A percentile compares a stretch with the other conserved stretches of the same genome.
Evolutionary conservation across 2,888 invertebrate genomes (phyloP).

Genomic region (Brachyopa scutellaris): DNA sequence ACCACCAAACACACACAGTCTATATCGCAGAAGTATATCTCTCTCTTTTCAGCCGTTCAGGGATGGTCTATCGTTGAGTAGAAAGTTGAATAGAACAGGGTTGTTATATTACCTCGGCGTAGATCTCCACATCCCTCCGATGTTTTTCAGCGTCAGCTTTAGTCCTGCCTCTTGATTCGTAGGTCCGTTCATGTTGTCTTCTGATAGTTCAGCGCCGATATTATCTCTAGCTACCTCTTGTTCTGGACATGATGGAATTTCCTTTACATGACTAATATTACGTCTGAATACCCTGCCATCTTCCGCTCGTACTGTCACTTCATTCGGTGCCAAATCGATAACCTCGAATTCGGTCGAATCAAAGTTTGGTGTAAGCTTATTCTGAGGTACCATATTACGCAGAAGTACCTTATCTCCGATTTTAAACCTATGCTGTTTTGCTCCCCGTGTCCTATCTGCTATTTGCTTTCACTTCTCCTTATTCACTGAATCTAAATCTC

Average conservation of each 20-base stretch:
- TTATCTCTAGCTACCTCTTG: too few relatives aligned
- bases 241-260: too few relatives aligned
- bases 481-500: slow-evolving; percentile 25
- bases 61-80: too few relatives aligned
- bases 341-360: not conserved
- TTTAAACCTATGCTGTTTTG: slow-evolving; percentile 6
- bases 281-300: slow-evolving; percentile 30
- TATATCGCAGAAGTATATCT: too few relatives aligned
- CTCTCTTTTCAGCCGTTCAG: too few relatives aligned
- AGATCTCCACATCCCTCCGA: slow-evolving; percentile 3
- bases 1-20: too few relatives aligned
- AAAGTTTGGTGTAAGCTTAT: slow-evolving; percentile 51
- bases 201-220: too few relatives aligned
- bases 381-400: slow-evolving; percentile 12
- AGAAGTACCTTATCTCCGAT: slow-evolving; percentile 14
- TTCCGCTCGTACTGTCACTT: slow-evolving; percentile 14
- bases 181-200: not conserved
- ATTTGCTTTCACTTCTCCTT: slow-evolving; percentile 34
- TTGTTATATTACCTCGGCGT: too few relatives aligned
- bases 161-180: not conserved
- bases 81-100: too few relatives aligned
- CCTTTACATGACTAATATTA: slow-evolving; percentile 53
- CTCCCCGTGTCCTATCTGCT: slow-evolving; percentile 11
- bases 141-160: not conserved
- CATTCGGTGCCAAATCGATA: slow-evolving; percentile 19